Evolutionary conservation across 2,888 invertebrate genomes (phyloP).

Genomic region (Torymus aiolomorphi): DNA sequence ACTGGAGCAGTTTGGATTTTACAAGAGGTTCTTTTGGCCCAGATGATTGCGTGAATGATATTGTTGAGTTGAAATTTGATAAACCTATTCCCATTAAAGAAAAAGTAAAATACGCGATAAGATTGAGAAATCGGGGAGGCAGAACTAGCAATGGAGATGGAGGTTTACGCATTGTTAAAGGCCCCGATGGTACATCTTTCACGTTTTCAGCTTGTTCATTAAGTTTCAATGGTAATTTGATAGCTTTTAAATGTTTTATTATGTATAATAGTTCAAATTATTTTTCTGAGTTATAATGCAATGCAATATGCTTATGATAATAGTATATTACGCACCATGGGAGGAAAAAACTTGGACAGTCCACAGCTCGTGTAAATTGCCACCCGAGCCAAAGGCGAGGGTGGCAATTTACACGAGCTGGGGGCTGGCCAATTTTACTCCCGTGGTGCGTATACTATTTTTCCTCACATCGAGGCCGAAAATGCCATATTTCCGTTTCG

Average conservation of each 20-base stretch:
- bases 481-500: too few relatives aligned
- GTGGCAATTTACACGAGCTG: too few relatives aligned
- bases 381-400: too few relatives aligned
- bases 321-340: too few relatives aligned
- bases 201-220: slow-evolving; percentile 93
- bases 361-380: too few relatives aligned
- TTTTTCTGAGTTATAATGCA: too few relatives aligned
- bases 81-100: slow-evolving; percentile 92
- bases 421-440: too few relatives aligned
- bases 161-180: slow-evolving; percentile 90
- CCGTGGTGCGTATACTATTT: too few relatives aligned
- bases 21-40: slow-evolving; percentile 90
- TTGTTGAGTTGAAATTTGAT: slow-evolving; percentile 93
- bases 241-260: neutral
- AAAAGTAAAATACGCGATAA: slow-evolving; percentile 90
- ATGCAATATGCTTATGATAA: too few relatives aligned
- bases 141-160: slow-evolving; percentile 96
- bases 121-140: slow-evolving; percentile 92
- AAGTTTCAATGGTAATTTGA: slow-evolving; percentile 88
- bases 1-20: slow-evolving; percentile 92
- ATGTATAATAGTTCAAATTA: too few relatives aligned
- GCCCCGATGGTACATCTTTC: slow-evolving; percentile 94
- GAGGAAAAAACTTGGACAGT: too few relatives aligned
- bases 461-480: too few relatives aligned
- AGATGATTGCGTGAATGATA: slow-evolving; percentile 90